Conservation (phyloP, 2,113 vertebrate genomes). For the Sigmodon hispidus region DNA sequence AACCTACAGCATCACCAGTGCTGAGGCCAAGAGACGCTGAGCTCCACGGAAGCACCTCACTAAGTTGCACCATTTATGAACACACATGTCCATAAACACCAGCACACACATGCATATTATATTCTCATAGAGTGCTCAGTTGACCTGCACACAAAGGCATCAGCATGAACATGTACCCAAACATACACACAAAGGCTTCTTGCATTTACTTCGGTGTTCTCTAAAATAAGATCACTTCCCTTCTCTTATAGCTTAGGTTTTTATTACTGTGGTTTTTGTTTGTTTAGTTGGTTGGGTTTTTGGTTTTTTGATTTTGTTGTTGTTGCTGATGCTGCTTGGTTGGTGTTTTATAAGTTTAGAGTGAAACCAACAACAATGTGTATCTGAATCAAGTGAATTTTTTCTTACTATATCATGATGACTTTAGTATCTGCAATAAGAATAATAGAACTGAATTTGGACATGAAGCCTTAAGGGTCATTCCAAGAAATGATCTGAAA, state of each 20-base stretch:
- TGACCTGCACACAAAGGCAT: neutral
- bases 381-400: neutral
- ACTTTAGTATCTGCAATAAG: conserved; percentile 25
- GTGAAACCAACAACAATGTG: neutral
- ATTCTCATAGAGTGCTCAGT: neutral
- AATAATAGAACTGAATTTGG: neutral
- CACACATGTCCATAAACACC: no score
- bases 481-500: conserved; percentile 28
- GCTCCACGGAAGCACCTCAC: neutral
- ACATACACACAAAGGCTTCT: neutral
- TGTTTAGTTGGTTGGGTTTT: neutral
- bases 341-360: neutral
- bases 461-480: neutral
- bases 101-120: neutral
- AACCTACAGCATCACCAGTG: neutral
- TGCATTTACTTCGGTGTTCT: neutral
- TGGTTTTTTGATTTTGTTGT: neutral
- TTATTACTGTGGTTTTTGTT: neutral
- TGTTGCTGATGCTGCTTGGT: neutral
- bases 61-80: neutral
- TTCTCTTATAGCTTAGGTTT: neutral
- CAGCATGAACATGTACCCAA: neutral
- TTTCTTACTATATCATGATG: neutral
- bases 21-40: neutral
- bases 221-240: neutral